Evolutionary conservation across 2,113 vertebrate genomes (phyloP).

Genomic region (Petrocephalus zakoni): DNA sequence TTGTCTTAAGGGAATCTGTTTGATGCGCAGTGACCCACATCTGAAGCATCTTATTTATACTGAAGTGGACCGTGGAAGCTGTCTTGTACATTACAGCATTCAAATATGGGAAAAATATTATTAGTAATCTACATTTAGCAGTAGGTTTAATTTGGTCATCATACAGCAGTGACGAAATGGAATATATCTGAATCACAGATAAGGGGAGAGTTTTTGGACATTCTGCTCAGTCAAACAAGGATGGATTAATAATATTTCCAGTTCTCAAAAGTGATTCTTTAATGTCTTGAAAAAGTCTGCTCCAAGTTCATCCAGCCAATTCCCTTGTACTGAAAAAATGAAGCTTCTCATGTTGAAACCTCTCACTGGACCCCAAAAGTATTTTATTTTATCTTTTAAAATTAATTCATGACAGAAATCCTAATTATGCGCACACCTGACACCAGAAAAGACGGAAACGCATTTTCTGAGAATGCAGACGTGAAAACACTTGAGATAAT

Average conservation of each 20-base stretch:
- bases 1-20: conserved; percentile 2
- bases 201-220: background rate
- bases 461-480: background rate
- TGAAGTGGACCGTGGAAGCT: background rate
- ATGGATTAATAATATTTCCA: background rate
- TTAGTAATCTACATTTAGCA: too few species aligned
- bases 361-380: background rate
- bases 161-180: background rate
- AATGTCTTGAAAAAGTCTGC: background rate
- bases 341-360: background rate
- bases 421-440: background rate
- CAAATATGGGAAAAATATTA: background rate
- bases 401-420: background rate
- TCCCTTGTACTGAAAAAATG: background rate
- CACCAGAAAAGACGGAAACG: background rate
- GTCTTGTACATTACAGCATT: background rate
- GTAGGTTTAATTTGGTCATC: background rate
- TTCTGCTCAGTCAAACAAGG: background rate
- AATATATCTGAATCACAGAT: background rate
- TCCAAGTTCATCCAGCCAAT: background rate
- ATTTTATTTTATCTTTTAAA: background rate
- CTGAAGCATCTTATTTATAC: background rate
- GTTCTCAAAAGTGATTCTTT: background rate
- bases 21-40: background rate
- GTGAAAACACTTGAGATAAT: background rate